Evolutionary conservation across 2,888 invertebrate species (phyloP), one percentile per base, ranked within the genome.

Genomic region (Luperina nickerlii): DNA sequence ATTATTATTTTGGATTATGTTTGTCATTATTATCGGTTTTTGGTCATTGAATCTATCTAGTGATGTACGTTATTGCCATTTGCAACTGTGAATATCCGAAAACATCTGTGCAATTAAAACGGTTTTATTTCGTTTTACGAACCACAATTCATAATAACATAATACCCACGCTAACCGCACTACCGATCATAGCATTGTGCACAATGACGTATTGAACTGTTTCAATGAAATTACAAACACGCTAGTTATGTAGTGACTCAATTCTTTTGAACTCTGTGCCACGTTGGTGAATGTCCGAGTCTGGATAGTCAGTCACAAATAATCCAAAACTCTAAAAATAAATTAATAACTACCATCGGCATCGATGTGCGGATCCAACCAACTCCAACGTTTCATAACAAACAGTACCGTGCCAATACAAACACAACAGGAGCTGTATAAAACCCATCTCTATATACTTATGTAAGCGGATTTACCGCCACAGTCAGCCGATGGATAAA

Each of bases 401-500:
- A 73, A 83, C 45, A 63, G 65, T 45, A 65, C 63, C 60, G 48
- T 74, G 51, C 67, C 76, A 84, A 72, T 8, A 74, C 45, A 13
- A 60, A 72, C 51, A 68, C 54, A 84, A 71, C 73, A 76, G 74
- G 27, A 65, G 27, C 51, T 69, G 24, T 69, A 51, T 57, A 57
- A 69, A 65, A 63, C 63, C 63, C 27, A 63, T 63, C n/a, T 32
- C 32, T 62, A 74, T 54, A 65, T 70, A 69, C 63, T 38, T 76
- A 76, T 74, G 81, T 84, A 84, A 84, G 74, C 67, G 84, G 84
- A 84, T 84, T 84, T 84, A 84, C 81, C 71, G 63, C 69, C 83
- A 24, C 71, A 74, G 68, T 78, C 78, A 32, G 67, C 74, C 84
- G 81, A 72, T 65, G 73, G 73, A 81, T 84, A 81, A 84, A 84